A percentile compares a stretch with the other conserved stretches of the same genome.
These are phyloP conservation scores for Nasua narica DNA, from an alignment of 2,797 vertebrate species.

Conservation along the genomic window DNA sequence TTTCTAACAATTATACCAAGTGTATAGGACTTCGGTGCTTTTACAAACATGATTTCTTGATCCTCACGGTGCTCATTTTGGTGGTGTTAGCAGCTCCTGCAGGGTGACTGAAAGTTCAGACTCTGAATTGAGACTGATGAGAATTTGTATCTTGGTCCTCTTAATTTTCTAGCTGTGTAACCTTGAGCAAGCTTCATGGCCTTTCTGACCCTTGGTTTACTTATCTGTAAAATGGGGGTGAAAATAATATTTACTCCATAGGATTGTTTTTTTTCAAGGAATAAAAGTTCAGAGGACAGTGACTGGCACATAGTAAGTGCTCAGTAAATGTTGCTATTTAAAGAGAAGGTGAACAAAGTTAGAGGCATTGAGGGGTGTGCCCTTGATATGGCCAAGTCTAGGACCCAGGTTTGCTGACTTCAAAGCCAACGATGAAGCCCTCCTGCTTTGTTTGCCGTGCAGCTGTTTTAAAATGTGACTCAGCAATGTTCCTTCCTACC, in stretches of 20 bases:
- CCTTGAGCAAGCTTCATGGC: not conserved
- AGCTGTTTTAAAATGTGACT: conserved; percentile 40
- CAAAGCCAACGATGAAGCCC: not conserved
- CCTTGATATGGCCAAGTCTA: not conserved
- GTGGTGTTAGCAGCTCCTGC: not conserved
- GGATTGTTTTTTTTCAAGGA: not conserved
- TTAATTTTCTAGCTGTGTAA: not conserved
- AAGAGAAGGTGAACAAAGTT: not conserved
- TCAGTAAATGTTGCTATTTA: not conserved
- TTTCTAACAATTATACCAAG: not conserved
- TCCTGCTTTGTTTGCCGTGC: not conserved
- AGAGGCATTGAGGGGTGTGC: not conserved
- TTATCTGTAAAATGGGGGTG: conserved; percentile 23
- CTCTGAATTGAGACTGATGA: not conserved
- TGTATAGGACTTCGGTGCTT: not conserved
- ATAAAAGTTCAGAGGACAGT: not conserved
- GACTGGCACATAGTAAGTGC: not conserved
- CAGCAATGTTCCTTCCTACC: conserved; percentile 11
- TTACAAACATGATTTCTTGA: not conserved
- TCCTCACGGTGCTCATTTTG: not conserved
- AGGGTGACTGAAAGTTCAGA: not conserved
- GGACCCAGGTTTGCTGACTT: not conserved
- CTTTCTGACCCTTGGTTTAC: conserved; percentile 9
- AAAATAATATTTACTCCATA: not conserved
- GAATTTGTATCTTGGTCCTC: not conserved